Conservation (phyloP, 2,888 invertebrate species). For the Chironomus tentans region DNA sequence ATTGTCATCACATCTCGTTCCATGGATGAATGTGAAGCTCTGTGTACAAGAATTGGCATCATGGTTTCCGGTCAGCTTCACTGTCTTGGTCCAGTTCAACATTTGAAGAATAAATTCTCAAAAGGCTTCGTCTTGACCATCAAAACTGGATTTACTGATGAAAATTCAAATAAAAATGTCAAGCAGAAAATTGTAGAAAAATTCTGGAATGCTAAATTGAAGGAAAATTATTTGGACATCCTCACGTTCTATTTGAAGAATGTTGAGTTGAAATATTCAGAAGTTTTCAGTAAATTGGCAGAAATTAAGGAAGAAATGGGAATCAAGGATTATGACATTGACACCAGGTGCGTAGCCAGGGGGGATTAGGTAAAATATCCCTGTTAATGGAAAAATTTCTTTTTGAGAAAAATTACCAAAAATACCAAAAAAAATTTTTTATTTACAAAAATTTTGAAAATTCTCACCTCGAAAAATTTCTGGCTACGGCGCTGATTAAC, state of each 20-base stretch:
- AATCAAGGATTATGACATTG: conserved; percentile 71
- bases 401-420: too few relatives aligned
- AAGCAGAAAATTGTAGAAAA: conserved; percentile 33
- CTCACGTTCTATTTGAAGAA: conserved; percentile 32
- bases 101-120: conserved; percentile 60
- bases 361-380: too few relatives aligned
- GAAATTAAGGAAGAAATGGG: conserved; percentile 47
- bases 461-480: too few relatives aligned
- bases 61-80: conserved; percentile 63
- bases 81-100: conserved; percentile 57
- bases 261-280: conserved; percentile 48
- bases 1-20: conserved; percentile 68
- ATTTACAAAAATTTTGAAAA: too few relatives aligned
- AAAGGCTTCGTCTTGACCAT: conserved; percentile 46
- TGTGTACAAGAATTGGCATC: conserved; percentile 61
- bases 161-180: not conserved
- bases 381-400: too few relatives aligned
- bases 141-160: conserved; percentile 32
- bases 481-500: too few relatives aligned
- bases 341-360: too few relatives aligned
- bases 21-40: conserved; percentile 68
- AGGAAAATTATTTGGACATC: conserved; percentile 56
- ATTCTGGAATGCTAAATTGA: conserved; percentile 38
- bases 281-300: conserved; percentile 62
- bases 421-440: too few relatives aligned